Evolutionary conservation across 1,140 invertebrate genomes (phyloP), one percentile per base, ranked within the genome.

Genomic region (Drosophila azteca): DNA sequence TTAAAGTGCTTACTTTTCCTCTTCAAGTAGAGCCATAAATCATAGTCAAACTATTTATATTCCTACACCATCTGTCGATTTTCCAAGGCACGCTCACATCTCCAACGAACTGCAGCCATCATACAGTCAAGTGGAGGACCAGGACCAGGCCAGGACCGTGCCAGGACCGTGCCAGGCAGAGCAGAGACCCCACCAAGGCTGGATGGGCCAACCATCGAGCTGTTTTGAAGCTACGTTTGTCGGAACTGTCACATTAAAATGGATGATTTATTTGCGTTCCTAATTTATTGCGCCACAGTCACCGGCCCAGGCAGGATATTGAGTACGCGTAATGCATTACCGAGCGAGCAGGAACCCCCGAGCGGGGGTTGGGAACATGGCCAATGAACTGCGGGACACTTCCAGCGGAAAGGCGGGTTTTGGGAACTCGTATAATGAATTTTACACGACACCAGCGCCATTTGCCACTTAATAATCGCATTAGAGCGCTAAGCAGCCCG

Each of bases 231-330:
- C 55, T 52, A 68, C 77, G 62, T 78, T 82, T 87, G 83, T 88
- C 83, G 83, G 83, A 88, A 88, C 83, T 88, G 83, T 88, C 83
- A 88, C 83, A 88, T 88, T 88, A 88, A 88, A 88, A 88, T 88
- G 83, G 83, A 88, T 88, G 83, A 88, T 88, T 88, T 88, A 88
- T 88, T 88, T 88, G 83, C 73, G 79, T 55, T 75, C 72, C 74
- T 88, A 88, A 88, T 88, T 88, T 88, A 88, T 88, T 88, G 83
- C 79, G 79, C 62, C 82, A 67, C 73, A 75, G 68, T 48, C 78
- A 72, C 22, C 65, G 80, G 76, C 75, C 55, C 24, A 44, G 49
- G 39, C 73, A 88, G 82, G 79, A 87, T 87, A 87, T 85, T 85
- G 82, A 78, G 82, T 82, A 87, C 83, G 82, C 82, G 83, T 57